Percentiles rank a stretch among this genome's conserved stretches.
Conservation (phyloP, 2,797 vertebrate genomes). For the Microctenopoma lineatum region DNA sequence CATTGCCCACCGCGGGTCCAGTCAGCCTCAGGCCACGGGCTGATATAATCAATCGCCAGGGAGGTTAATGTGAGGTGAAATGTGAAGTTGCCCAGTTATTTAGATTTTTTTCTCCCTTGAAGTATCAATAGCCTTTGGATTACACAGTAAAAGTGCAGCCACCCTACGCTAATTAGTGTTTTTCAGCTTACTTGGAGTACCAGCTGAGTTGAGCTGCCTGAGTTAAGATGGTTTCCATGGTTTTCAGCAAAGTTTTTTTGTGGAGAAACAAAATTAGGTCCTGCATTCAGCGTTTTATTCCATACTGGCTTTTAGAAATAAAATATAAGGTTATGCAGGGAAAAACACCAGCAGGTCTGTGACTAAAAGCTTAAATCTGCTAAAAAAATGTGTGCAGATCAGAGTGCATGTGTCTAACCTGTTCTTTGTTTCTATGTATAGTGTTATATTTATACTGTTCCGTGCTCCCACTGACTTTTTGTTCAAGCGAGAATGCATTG, state of each 20-base stretch:
- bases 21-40: slow-evolving; percentile 21
- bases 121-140: slow-evolving; percentile 51
- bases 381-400: not conserved
- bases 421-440: not conserved
- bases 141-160: slow-evolving; percentile 25
- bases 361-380: not conserved
- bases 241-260: slow-evolving; percentile 23
- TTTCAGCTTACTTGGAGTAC: slow-evolving; percentile 5
- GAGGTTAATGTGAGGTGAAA: slow-evolving; percentile 53
- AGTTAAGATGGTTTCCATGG: slow-evolving; percentile 15
- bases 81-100: slow-evolving; percentile 59
- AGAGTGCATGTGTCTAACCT: not conserved
- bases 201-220: slow-evolving; percentile 12
- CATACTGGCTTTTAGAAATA: not conserved
- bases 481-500: not conserved
- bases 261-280: slow-evolving; percentile 9
- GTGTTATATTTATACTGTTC: not conserved
- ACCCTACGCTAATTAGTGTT: slow-evolving; percentile 41
- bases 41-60: slow-evolving; percentile 55
- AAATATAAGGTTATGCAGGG: not conserved
- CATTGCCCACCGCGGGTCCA: slow-evolving; percentile 28
- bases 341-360: slow-evolving; percentile 1
- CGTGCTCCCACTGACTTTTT: not conserved
- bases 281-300: not conserved
- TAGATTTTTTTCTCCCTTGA: slow-evolving; percentile 40